Evolutionary conservation across 2,888 invertebrate species (phyloP).

Genomic region (Osmoderma eremita): DNA sequence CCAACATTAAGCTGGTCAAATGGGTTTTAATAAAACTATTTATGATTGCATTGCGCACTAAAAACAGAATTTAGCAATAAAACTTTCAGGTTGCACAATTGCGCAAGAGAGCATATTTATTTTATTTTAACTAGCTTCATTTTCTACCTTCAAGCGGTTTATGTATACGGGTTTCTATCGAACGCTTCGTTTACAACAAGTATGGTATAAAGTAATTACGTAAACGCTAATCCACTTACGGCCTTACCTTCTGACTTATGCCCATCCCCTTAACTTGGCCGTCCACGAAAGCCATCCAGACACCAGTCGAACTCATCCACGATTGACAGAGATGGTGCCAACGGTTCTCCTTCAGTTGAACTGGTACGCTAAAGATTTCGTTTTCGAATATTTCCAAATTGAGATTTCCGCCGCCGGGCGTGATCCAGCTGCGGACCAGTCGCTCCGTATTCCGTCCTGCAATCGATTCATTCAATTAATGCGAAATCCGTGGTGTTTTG

Average conservation of each 20-base stretch:
- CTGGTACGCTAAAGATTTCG: slow-evolving; percentile 64
- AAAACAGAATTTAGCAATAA: not conserved
- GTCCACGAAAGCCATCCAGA: slow-evolving; percentile 72
- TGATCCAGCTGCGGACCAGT: slow-evolving; percentile 70
- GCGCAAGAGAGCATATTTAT: not conserved
- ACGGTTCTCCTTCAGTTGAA: slow-evolving; percentile 63
- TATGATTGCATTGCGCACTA: no score
- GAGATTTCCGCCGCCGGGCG: slow-evolving; percentile 67
- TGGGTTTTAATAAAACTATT: no score
- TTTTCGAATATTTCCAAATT: slow-evolving; percentile 69
- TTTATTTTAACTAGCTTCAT: slow-evolving; percentile 8
- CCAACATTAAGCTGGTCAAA: no score
- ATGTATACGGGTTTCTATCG: not conserved
- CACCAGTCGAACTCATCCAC: slow-evolving; percentile 71
- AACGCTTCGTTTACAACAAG: not conserved
- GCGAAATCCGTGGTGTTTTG: not conserved
- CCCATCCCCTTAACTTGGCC: slow-evolving; percentile 66
- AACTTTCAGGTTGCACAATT: not conserved
- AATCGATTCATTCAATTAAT: slow-evolving; percentile 44
- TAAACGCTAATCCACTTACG: not conserved
- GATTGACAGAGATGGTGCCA: slow-evolving; percentile 77
- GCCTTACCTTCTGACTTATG: slow-evolving; percentile 57
- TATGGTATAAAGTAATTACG: not conserved
- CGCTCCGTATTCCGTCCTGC: slow-evolving; percentile 68
- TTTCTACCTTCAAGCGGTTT: slow-evolving; percentile 20